Evolutionary conservation across 2,797 vertebrate genomes (phyloP).

Genomic region (Hippocampus kuda): DNA sequence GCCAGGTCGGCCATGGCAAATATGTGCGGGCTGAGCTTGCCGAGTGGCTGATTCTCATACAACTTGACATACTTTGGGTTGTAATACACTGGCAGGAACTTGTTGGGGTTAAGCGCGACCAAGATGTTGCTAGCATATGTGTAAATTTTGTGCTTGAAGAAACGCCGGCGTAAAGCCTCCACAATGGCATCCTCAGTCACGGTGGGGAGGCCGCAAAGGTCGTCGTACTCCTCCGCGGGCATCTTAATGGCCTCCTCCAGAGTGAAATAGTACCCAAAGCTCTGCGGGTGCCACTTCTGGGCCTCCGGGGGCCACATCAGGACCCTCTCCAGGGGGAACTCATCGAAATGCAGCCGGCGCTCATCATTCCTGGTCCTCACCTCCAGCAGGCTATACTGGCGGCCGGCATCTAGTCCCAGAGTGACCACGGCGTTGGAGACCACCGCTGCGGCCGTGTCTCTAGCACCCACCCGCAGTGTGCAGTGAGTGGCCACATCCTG

Average conservation of each 20-base stretch:
- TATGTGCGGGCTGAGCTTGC: constrained; percentile 87
- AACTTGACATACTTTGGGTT: constrained; percentile 92
- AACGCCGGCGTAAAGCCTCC: constrained; percentile 73
- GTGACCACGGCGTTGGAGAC: constrained; percentile 64
- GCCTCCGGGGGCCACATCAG: constrained; percentile 77
- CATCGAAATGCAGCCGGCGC: constrained; percentile 66
- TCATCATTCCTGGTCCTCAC: constrained; percentile 69
- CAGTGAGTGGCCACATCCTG: constrained; percentile 62
- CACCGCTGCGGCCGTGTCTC: constrained; percentile 66
- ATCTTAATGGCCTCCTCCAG: constrained; percentile 59
- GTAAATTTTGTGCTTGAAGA: constrained; percentile 82
- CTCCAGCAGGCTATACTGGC: constrained; percentile 76
- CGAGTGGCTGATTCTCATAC: constrained; percentile 88
- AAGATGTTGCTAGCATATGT: constrained; percentile 86
- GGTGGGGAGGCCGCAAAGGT: constrained; percentile 79
- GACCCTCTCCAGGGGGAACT: constrained; percentile 73
- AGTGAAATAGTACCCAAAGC: constrained; percentile 80
- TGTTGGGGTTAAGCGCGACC: constrained; percentile 88
- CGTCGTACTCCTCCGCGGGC: constrained; percentile 65
- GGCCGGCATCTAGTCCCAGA: constrained; percentile 66
- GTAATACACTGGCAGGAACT: constrained; percentile 91
- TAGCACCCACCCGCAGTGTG: constrained; percentile 66
- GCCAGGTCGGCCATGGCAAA: constrained; percentile 85
- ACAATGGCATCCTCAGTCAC: constrained; percentile 74
- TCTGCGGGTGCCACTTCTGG: constrained; percentile 71